A percentile compares a stretch with the other conserved stretches of the same genome.
phyloP scores from a whole-genome alignment of 2,888 invertebrate genomes.

The Eilema caniola region DNA sequence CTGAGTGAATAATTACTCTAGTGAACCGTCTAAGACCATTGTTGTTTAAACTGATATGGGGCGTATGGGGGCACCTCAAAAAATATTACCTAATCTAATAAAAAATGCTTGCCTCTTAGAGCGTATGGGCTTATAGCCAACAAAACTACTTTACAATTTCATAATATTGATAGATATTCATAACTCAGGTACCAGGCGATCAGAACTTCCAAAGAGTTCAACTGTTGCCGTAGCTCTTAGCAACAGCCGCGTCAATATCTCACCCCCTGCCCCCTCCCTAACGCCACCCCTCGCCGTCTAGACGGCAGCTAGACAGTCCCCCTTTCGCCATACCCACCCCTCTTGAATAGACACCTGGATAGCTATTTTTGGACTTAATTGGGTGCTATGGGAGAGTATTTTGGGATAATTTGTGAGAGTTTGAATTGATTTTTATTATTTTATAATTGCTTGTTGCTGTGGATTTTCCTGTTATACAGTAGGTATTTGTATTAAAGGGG shows the following conservation, averaged over 20 bases:
- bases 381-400: neutral
- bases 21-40: too few relatives aligned
- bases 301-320: constrained; percentile 23
- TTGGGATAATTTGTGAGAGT: neutral
- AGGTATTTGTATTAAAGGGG: too few relatives aligned
- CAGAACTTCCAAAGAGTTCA: constrained; percentile 13
- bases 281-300: constrained; percentile 34
- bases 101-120: too few relatives aligned
- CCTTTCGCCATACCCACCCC: constrained; percentile 22
- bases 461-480: too few relatives aligned
- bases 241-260: constrained; percentile 44
- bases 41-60: too few relatives aligned
- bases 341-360: constrained; percentile 27
- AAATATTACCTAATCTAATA: too few relatives aligned
- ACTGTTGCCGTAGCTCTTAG: constrained; percentile 20
- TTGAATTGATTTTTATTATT: neutral
- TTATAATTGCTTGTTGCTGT: too few relatives aligned
- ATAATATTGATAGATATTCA: neutral
- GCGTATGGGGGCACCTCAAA: too few relatives aligned
- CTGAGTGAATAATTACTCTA: too few relatives aligned
- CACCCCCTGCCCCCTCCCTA: constrained; percentile 27
- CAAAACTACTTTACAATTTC: neutral
- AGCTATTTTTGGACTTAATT: constrained; percentile 22
- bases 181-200: constrained; percentile 24
- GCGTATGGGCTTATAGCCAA: too few relatives aligned